phyloP scores from a whole-genome alignment of 2,113 vertebrate species.

The Nicator chloris region DNA sequence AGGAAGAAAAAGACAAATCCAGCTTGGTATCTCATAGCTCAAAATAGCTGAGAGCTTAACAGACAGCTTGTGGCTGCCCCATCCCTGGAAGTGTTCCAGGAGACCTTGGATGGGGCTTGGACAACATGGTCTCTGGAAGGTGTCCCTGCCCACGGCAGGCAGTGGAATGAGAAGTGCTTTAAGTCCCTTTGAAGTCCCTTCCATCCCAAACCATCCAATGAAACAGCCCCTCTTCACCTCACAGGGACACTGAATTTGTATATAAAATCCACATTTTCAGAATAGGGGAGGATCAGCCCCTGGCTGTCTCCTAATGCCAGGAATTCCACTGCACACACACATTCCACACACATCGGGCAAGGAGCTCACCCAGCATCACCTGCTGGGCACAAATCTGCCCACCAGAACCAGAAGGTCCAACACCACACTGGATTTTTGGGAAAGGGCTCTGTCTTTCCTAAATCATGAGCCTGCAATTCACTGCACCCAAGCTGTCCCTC shows the following conservation, averaged over 20 bases:
- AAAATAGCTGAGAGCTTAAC: not conserved
- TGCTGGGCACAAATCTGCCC: not conserved
- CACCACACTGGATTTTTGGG: not conserved
- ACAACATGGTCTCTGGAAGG: not conserved
- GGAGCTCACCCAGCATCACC: not conserved
- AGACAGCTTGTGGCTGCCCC: not conserved
- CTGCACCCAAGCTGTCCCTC: not conserved
- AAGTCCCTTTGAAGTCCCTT: not conserved
- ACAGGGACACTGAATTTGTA: not conserved
- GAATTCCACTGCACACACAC: accelerated
- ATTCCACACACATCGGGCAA: accelerated
- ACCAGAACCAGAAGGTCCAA: not conserved
- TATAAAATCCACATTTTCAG: not conserved
- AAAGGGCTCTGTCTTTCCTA: not conserved
- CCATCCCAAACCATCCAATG: not conserved
- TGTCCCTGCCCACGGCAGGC: not conserved
- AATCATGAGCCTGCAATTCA: accelerated
- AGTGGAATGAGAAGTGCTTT: not conserved
- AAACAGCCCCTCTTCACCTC: not conserved
- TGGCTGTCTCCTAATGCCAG: not conserved
- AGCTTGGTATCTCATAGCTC: not conserved
- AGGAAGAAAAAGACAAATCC: not conserved
- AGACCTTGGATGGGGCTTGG: not conserved
- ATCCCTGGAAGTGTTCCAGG: not conserved
- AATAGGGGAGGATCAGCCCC: not conserved